Evolutionary conservation across 64 coral and sea anemone genomes (phyloP), one percentile per base, ranked within the genome.

Genomic region (Pocillopora verrucosa): DNA sequence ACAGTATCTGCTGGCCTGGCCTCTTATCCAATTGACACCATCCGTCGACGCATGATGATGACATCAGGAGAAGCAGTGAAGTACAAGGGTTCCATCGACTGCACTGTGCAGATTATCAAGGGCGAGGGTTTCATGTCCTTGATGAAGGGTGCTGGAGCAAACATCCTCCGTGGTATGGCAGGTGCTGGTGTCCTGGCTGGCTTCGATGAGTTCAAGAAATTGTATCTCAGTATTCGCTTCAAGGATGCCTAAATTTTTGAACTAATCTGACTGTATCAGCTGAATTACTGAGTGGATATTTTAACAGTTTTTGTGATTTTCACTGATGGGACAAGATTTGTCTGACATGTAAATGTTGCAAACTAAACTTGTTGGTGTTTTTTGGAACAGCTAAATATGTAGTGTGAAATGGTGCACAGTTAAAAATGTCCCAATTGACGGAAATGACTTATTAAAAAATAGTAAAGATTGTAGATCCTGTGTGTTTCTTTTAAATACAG

Each of bases 31-130:
- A 98, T 98, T 58, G 96, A 98, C 78, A 98, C 96, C 87, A 98
- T 98, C 83, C 93, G 96, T 75, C 86, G 96, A 38, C 90, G 96
- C 41, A 98, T 98, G 96, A 98, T 98, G 96, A 98, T 98, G 96
- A 98, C 96, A 57, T 98, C 96, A 1, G 96, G 96, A 77, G 88
- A 98, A 80, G 96, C 96, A 38, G 96, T 98, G 78, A 98, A 98
- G 88, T 98, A 98, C 93, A 93, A 91, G 90, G 96, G 96, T 14
- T 98, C 96, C 38, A 77, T 98, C 2, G 96, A 98, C 79, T 98
- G 96, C 74, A 92, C 93, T 58, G 1, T 98, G 61, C 93, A 98
- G 72, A 95, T 98, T 35, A 3, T 98, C 57, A 92, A 95, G 83
- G 95, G 88, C 41, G 96, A 98, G 64, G 96, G 96, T 22, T 82